Conservation (phyloP, 2,113 vertebrate species). For the Theropithecus gelada region DNA sequence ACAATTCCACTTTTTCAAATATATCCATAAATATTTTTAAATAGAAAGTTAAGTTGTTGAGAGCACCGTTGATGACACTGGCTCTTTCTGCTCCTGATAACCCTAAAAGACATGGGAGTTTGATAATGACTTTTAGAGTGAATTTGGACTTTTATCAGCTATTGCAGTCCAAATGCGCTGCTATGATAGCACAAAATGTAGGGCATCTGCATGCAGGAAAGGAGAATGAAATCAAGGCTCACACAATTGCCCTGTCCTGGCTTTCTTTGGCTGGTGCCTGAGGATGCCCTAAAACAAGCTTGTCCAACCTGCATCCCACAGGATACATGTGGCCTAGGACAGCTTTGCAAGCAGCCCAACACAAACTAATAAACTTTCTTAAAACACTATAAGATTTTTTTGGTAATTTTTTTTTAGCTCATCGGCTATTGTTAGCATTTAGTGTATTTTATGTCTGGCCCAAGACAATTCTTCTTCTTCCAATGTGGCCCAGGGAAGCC, state of each 20-base stretch:
- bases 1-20: neutral
- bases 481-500: no score
- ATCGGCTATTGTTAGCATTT: no score
- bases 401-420: no score
- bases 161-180: neutral
- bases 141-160: neutral
- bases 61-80: neutral
- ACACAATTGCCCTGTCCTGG: neutral
- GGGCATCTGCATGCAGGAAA: neutral
- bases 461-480: no score
- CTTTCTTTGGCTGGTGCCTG: neutral
- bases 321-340: no score
- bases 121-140: neutral
- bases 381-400: no score
- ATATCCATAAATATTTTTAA: neutral
- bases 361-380: no score
- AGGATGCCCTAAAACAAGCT: neutral
- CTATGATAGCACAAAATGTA: neutral
- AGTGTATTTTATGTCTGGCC: no score
- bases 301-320: no score
- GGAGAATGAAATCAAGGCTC: neutral
- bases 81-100: neutral
- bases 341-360: no score
- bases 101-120: neutral
- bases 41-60: neutral